Evolutionary conservation across 2,888 invertebrate species (phyloP), one percentile per base, ranked within the genome.

Genomic region (Cyclophora punctaria): DNA sequence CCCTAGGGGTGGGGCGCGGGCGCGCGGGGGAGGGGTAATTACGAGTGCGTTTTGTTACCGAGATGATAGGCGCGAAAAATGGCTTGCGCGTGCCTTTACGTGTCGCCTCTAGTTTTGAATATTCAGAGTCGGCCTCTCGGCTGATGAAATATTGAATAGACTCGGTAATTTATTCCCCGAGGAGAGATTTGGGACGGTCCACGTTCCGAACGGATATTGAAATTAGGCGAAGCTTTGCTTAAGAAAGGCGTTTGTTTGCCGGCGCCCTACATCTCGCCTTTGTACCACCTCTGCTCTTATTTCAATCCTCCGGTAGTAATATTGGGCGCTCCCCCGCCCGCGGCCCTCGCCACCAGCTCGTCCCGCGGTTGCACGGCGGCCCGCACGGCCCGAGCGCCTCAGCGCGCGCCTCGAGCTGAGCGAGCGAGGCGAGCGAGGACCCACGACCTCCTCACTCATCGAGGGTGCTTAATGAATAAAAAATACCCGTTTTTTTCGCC

Each of bases 1-100:
- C 66, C 71, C 70, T 66, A 70, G 63, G 53, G 60, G 64, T 65
- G 66, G 70, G 69, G 59, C 69, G 54, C 57, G 62, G 60, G 49
- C 56, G 59, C 56, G 62, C 57, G 66, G 63, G 65, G 67, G 68
- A 70, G 83, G 83, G 87, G 86, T 87, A 87, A 88, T 87, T 87
- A 87, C 87, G 85, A 88, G 87, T 88, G 87, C 87, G 87, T 87
- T 88, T 88, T 88, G 87, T 87, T 87, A 88, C 87, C 85, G 83
- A 88, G 87, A 88, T 86, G 87, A 88, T 88, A 87, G 87, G 87
- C 87, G 87, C 87, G 87, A 88, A 88, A 88, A 88, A 88, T 88
- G 87, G 86, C 83, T 82, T 76, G 87, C 84, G 88, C 87, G 88
- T 88, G 88, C 88, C 85, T 83, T 79, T 85, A 87, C 86, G 87